Evolutionary conservation across 2,113 vertebrate genomes (phyloP), one percentile per base, ranked within the genome.

Genomic region (Leucosticte australis): DNA sequence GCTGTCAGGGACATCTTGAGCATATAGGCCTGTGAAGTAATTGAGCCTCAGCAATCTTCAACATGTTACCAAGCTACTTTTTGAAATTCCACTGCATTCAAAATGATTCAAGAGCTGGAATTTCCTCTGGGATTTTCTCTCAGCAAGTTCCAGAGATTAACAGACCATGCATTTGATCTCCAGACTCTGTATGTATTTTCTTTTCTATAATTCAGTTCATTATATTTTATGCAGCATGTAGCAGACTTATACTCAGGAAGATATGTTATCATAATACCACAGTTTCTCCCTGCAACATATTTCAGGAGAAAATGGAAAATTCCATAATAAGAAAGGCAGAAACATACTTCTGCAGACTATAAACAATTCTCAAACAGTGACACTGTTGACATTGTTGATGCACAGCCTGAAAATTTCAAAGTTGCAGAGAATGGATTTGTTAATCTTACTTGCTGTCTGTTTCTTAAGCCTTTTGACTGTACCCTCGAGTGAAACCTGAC

Each of bases 281-380:
- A 20, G 6, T 86, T 89, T 90, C 28, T 73, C 27, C 50, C 19
- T 39, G 42, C 16, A 86, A 70, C 4, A 4, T 65, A 57, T 73
- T 92, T 80, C 64, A 80, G 39, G 15, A 88, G 30, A 83, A 93
- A 92, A 64, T 64, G n/a, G 67, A 75, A 85, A 96, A 80, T n/a
- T 37, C 23, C 28, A 6, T 65, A 41, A 60, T n/a, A 60, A 71
- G 73, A 75, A 62, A 83, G 26, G 49, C 23, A 90, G 62, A 60
- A 53, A 80, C 37, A 3, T 42, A 50, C 59, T 70, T 91, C 26
- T 82, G 15, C 18, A 70, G 39, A 27, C 27, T 67, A 16, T 27
- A 47, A 92, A 31, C 8, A 30, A 23, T 55, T 80, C 35, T 71
- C 69, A 71, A 91, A 84, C 9, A 47, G 20, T 28, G 53, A 33